Evolutionary conservation across 1,140 invertebrate genomes (phyloP), one percentile per base, ranked within the genome.

Genomic region (Pomacea maculata): DNA sequence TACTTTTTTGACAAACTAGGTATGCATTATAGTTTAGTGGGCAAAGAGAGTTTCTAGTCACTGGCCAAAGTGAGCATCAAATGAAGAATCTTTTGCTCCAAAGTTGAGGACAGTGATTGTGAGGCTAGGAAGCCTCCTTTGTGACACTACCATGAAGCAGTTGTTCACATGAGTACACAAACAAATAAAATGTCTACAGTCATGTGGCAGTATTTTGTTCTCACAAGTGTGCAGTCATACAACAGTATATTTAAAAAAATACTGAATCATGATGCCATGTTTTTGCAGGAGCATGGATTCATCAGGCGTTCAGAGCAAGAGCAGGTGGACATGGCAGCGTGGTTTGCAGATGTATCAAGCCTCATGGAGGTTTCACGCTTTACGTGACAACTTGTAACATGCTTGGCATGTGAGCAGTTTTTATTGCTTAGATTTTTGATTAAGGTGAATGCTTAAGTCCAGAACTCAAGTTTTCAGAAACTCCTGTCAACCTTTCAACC

Each of bases 201-300:
- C 45, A 29, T 29, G 11, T 25, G 68, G 11, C 11, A 14, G 5
- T 71, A 14, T 25, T 15, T 71, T 45, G 68, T 29, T 71, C 68
- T 5, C 68, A 45, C 11, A 21, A 25, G 25, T 12, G 12, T 1
- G 1, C 45, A 19, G 12, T 14, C n/a, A 70, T 71, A 21, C 19
- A 7, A 7, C 65, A 21, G 19, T 21, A 21, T 67, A 25, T 67
- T 67, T 7, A 7, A 67, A 21, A 7, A 9, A 7, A 21, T 67
- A 21, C 19, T 6, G 19, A 21, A 4, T 21, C 65, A 45, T 45
- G 34, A 45, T 21, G 10, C 1, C 9, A 4, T 29, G 25, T n/a
- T 72, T 71, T 74, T 75, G 7, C 83, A 91, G 90, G 90, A 91
- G 78, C 89, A 91, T 82, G 82, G 83, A 19, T 90, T 90, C 75